phyloP scores from a whole-genome alignment of 1,140 invertebrate species.

The Lucilia cuprina region DNA sequence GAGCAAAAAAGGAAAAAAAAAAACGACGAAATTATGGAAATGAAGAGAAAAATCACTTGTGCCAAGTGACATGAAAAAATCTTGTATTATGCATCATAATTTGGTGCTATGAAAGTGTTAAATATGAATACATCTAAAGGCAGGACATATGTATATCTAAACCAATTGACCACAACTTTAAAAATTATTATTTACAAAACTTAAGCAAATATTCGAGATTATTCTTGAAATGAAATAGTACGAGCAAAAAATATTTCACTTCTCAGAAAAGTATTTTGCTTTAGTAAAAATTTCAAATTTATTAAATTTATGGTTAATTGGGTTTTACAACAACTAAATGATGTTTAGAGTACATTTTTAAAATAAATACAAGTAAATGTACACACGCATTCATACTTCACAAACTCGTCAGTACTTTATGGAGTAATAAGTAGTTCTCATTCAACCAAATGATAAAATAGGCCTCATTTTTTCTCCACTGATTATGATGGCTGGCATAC shows the following conservation, averaged over 20 bases:
- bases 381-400: background rate
- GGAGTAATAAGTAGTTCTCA: no score
- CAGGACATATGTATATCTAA: no score
- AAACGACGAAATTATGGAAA: background rate
- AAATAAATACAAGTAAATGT: background rate
- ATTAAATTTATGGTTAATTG: no score
- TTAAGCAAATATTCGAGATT: no score
- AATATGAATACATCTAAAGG: no score
- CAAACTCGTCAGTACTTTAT: background rate
- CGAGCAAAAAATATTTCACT: no score
- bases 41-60: background rate
- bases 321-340: no score
- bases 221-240: no score
- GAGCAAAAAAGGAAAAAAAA: background rate
- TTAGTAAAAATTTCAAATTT: no score
- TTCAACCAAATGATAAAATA: background rate
- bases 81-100: background rate
- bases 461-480: background rate
- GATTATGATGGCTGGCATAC: background rate
- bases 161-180: no score
- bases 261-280: no score
- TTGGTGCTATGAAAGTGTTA: background rate
- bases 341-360: background rate
- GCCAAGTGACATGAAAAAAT: constrained; percentile 14
- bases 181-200: no score